Conservation (phyloP, 2,888 invertebrate genomes). For the Aspidiotus destructor region DNA sequence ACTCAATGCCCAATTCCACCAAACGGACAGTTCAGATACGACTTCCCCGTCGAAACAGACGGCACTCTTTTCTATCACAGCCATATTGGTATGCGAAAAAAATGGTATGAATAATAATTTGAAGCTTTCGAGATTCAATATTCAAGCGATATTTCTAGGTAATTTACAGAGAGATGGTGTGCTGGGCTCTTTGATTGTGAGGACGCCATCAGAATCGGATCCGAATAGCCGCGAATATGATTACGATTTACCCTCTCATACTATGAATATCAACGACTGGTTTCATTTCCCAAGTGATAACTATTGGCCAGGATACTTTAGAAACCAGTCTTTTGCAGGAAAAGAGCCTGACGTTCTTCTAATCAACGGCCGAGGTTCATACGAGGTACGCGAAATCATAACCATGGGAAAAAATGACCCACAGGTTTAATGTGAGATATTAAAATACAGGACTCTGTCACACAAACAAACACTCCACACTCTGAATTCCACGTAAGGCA, state of each 20-base stretch:
- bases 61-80: constrained; percentile 68
- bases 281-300: constrained; percentile 40
- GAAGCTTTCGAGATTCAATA: no score
- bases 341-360: constrained; percentile 41
- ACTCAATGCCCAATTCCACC: constrained; percentile 64
- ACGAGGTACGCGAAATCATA: constrained; percentile 37
- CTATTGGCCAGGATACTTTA: constrained; percentile 43
- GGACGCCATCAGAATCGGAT: constrained; percentile 38
- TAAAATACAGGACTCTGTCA: constrained; percentile 37
- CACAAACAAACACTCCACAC: constrained; percentile 39
- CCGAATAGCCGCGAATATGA: constrained; percentile 40
- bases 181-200: constrained; percentile 50
- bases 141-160: constrained; percentile 42
- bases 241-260: constrained; percentile 47
- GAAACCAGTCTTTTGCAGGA: constrained; percentile 40
- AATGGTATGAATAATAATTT: no score
- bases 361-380: constrained; percentile 41
- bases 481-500: constrained; percentile 41
- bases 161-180: constrained; percentile 53
- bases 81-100: constrained; percentile 47
- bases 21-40: constrained; percentile 59
- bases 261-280: constrained; percentile 50
- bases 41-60: constrained; percentile 55
- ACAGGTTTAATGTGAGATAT: not conserved
- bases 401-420: not conserved